phyloP scores from a whole-genome alignment of 1,140 invertebrate genomes.

The Drosophila bifasciata region DNA sequence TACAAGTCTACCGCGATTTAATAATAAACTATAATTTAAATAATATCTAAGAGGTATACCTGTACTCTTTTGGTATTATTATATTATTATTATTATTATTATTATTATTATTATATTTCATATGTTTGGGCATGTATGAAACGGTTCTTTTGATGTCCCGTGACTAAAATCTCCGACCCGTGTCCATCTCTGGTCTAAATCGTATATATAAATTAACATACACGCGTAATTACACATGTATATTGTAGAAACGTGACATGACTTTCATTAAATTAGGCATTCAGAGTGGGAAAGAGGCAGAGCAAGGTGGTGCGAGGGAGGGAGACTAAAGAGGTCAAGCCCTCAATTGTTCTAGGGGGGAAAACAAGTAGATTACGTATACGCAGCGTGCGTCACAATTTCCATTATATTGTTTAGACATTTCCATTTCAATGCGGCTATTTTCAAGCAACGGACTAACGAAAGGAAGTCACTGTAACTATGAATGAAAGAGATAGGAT shows the following conservation, averaged over 20 bases:
- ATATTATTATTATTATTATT: no score
- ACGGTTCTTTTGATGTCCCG: no score
- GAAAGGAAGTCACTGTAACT: neutral
- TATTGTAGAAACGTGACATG: conserved; percentile 5
- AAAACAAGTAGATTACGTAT: conserved; percentile 39
- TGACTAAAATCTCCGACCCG: no score
- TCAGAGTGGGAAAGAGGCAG: neutral
- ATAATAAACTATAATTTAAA: no score
- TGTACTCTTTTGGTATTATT: no score
- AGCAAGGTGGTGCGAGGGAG: neutral
- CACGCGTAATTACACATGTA: conserved; percentile 7
- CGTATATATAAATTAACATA: no score
- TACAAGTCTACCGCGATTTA: no score
- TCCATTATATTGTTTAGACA: conserved; percentile 3
- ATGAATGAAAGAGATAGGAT: neutral
- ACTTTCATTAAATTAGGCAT: conserved; percentile 14
- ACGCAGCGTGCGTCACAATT: conserved; percentile 27
- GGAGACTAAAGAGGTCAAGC: conserved; percentile 34
- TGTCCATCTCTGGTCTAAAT: no score
- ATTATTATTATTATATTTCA: no score
- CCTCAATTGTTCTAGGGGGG: conserved; percentile 21
- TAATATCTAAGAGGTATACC: no score
- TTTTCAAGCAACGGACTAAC: conserved; percentile 9
- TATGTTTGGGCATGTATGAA: no score
- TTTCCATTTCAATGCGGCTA: neutral